Base-by-base conservation (phyloP, 2,797 vertebrate genomes). In the Acrossocheilus fasciatus region DNA sequence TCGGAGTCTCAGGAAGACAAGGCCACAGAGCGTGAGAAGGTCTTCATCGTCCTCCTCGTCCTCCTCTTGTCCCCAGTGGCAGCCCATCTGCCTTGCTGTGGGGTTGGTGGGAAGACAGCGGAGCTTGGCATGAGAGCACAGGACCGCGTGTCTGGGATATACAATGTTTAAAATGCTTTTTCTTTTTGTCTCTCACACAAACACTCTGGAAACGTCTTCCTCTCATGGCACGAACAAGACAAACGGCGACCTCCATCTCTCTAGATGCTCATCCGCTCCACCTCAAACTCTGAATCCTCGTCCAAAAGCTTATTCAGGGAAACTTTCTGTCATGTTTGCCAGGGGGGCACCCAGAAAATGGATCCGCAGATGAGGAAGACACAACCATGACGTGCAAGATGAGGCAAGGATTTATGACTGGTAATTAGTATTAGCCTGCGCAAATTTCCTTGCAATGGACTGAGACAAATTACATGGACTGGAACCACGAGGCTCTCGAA, bases 391-490 rank as follows among this genome's bases (percentile, higher is more conserved):
- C 70, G 66, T 83, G 66, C 87, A 57, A 88, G 64, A 86, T 78
- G 79, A 83, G 83, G 78, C 39, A 62, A 84, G 73, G 80, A 90
- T 89, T 89, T 88, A 89, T 77, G 79, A 88, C 36, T 11, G 62
- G 72, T 90, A 89, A 91, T 92, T 92, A 92, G 89, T 78, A 82
- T 87, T 88, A 85, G 66, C 68, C 86, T 85, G 77, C 45, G 81
- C 47, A 77, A 34, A 74, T 89, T 87, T 83, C 79, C 80, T 86
- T 81, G 82, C 81, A 86, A 82, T 54, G 76, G 82, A 90, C 80
- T 45, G 74, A 91, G 88, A 91, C 83, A 89, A 89, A 91, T 83
- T 83, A 87, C 70, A 39, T 47, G 81, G 83, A 82, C 73, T 83
- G 78, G 82, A 88, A 86, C 84, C 81, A 59, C 82, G 59, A 75